phyloP scores from a whole-genome alignment of 1,140 invertebrate species.

The Macrocentrus cingulum region DNA sequence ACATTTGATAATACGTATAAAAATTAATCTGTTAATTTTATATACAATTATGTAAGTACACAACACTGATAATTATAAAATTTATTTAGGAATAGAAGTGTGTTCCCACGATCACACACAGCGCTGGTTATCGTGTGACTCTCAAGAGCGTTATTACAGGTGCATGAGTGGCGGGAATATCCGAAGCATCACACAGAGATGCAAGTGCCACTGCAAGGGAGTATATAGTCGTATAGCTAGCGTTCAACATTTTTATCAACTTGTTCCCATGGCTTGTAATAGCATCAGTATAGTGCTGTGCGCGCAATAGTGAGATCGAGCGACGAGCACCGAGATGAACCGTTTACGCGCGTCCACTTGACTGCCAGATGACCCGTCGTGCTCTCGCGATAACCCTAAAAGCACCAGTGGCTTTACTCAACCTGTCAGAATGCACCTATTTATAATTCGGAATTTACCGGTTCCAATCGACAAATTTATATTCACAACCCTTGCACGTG shows the following conservation, averaged over 20 bases:
- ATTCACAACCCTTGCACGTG: slow-evolving; percentile 9
- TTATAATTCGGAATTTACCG: slow-evolving; percentile 50
- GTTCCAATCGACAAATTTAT: slow-evolving; percentile 29
- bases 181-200: background rate
- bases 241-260: slow-evolving; percentile 53
- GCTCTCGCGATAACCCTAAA: slow-evolving; percentile 57
- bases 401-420: slow-evolving; percentile 55
- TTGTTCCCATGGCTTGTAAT: slow-evolving; percentile 53
- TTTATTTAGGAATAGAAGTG: too few species aligned
- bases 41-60: too few species aligned
- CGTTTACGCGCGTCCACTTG: slow-evolving; percentile 51
- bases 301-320: slow-evolving; percentile 35
- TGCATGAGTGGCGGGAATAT: background rate
- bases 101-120: slow-evolving; percentile 6
- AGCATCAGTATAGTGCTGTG: slow-evolving; percentile 51
- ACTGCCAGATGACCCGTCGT: slow-evolving; percentile 60
- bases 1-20: too few species aligned
- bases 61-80: too few species aligned
- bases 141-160: background rate
- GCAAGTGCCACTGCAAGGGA: background rate
- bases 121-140: background rate
- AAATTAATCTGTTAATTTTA: too few species aligned
- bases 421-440: slow-evolving; percentile 57
- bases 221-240: background rate
- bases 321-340: slow-evolving; percentile 34